phyloP scores from a whole-genome alignment of 2,888 invertebrate species.

The Acheta domesticus region DNA sequence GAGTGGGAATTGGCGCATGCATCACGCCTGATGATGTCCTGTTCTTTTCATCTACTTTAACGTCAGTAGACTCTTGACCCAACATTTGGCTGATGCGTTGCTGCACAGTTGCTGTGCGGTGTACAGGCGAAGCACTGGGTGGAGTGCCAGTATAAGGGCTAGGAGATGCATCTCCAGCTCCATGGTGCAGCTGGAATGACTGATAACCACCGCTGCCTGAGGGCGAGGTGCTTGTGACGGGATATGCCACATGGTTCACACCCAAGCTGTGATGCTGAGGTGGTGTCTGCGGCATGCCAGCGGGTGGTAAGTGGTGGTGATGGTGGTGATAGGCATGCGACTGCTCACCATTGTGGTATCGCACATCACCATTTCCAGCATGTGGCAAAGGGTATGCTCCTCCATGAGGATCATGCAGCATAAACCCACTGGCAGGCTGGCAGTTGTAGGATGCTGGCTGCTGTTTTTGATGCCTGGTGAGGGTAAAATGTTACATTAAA shows the following conservation, averaged over 20 bases:
- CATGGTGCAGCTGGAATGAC: constrained; percentile 53
- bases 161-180: constrained; percentile 44
- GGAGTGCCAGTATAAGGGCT: constrained; percentile 53
- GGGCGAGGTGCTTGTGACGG: constrained; percentile 22
- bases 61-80: constrained; percentile 45
- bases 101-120: constrained; percentile 48
- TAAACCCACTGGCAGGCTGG: constrained; percentile 52
- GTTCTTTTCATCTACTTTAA: constrained; percentile 42
- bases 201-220: constrained; percentile 12
- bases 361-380: constrained; percentile 38
- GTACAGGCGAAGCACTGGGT: constrained; percentile 63
- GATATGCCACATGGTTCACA: constrained; percentile 29
- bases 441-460: constrained; percentile 31
- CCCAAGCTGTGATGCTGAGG: constrained; percentile 35
- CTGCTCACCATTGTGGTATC: constrained; percentile 65
- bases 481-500: too few species aligned
- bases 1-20: constrained; percentile 62
- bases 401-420: constrained; percentile 58
- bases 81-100: constrained; percentile 48
- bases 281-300: background rate
- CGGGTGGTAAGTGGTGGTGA: background rate
- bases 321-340: background rate
- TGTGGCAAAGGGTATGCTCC: constrained; percentile 18
- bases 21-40: constrained; percentile 45
- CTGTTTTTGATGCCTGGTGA: constrained; percentile 22